Evolutionary conservation across 2,797 vertebrate species (phyloP).

Genomic region (Microcaecilia unicolor): DNA sequence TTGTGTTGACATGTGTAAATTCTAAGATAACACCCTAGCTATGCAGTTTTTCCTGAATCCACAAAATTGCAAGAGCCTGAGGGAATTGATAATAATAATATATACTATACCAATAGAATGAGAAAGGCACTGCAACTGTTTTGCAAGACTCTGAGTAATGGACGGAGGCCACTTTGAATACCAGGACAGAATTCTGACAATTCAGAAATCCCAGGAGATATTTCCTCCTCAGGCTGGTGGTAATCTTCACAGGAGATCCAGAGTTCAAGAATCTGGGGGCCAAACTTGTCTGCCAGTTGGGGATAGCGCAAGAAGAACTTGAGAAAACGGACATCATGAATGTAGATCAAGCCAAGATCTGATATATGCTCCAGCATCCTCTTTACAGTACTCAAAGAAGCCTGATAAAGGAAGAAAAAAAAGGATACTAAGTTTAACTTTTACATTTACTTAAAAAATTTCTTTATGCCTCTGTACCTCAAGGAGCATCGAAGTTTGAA

Average conservation of each 20-base stretch:
- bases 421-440: no score
- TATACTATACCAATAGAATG: conserved; percentile 70
- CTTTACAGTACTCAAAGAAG: conserved; percentile 56
- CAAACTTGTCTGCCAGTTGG: conserved; percentile 69
- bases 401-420: conserved; percentile 39
- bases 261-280: conserved; percentile 57
- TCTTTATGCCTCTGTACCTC: no score
- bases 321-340: conserved; percentile 71
- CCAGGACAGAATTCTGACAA: neutral
- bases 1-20: no score
- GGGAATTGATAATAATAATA: no score
- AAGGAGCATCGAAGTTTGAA: no score
- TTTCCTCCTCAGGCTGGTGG: conserved; percentile 15
- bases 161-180: conserved; percentile 19
- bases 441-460: no score
- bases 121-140: conserved; percentile 60
- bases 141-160: conserved; percentile 61
- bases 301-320: conserved; percentile 72
- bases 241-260: conserved; percentile 64
- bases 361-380: conserved; percentile 54
- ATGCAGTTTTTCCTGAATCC: no score
- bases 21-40: no score
- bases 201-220: neutral
- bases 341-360: conserved; percentile 62
- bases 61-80: no score